Percentiles rank a stretch among this genome's conserved stretches.
Conservation (phyloP, 2,888 invertebrate species). For the Opisthograptis luteolata region DNA sequence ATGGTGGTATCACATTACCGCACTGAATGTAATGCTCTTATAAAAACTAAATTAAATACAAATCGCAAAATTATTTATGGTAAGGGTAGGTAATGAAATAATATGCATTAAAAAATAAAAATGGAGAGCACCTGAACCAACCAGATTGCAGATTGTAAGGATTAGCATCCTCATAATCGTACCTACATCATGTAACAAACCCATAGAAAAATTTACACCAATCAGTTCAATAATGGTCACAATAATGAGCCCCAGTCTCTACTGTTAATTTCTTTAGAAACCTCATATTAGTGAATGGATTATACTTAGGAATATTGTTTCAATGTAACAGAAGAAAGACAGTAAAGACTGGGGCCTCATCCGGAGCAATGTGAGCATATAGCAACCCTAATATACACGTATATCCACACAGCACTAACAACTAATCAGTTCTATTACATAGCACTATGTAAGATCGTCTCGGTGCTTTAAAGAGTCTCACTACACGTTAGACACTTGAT, state of each 20-base stretch:
- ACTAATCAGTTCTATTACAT: conserved; percentile 72
- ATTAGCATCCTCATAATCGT: conserved; percentile 37
- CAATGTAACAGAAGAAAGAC: conserved; percentile 29
- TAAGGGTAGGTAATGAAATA: conserved; percentile 42
- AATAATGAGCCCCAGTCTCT: conserved; percentile 72
- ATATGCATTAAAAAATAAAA: conserved; percentile 44
- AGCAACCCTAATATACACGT: conserved; percentile 65
- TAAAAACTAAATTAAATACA: conserved; percentile 31
- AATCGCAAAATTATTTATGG: conserved; percentile 25
- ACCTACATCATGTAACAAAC: conserved; percentile 71
- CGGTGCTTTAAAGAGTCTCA: conserved; percentile 58
- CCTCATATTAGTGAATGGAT: background rate
- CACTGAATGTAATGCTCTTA: conserved; percentile 51
- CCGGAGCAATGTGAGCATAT: conserved; percentile 71
- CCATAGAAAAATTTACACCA: conserved; percentile 82
- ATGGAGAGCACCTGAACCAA: conserved; percentile 28
- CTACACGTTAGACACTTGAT: conserved; percentile 66
- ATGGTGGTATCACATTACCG: conserved; percentile 59
- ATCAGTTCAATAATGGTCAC: conserved; percentile 74
- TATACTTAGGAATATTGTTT: background rate
- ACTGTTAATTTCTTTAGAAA: conserved; percentile 40
- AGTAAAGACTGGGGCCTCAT: conserved; percentile 72
- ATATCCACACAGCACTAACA: conserved; percentile 70
- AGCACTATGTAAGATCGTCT: conserved; percentile 70
- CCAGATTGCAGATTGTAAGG: conserved; percentile 28